These are phyloP conservation scores for Eudyptes chrysolophus DNA, from an alignment of 2,113 vertebrate species.

Conservation along the genomic window DNA sequence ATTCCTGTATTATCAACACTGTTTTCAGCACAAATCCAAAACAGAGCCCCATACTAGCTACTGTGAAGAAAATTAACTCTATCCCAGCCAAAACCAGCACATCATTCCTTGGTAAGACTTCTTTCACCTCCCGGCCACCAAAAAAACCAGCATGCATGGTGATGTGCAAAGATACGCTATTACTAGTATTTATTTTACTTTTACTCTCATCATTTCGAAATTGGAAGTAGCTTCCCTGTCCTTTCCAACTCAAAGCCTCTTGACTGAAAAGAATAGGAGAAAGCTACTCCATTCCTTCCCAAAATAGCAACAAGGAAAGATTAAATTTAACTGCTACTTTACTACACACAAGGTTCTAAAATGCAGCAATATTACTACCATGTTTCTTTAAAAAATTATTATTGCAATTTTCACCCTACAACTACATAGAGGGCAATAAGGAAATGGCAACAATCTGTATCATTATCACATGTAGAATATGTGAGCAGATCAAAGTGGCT, in stretches of 20 bases:
- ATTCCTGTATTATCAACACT: too few species aligned
- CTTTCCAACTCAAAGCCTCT: neutral
- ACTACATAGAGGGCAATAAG: neutral
- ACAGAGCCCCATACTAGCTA: too few species aligned
- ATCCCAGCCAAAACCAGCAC: too few species aligned
- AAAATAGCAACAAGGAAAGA: neutral
- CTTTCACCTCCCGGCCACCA: neutral
- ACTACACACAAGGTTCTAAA: neutral
- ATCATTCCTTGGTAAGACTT: neutral
- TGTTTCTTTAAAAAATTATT: neutral
- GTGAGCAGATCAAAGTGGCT: neutral
- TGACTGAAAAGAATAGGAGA: neutral
- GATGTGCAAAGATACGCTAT: neutral
- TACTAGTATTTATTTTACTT: neutral
- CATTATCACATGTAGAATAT: neutral
- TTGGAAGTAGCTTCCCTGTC: rapidly evolving
- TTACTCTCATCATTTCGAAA: neutral
- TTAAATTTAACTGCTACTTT: neutral
- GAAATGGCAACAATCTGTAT: neutral
- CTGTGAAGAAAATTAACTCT: too few species aligned
- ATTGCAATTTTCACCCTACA: neutral
- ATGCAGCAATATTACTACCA: neutral
- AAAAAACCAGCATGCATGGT: neutral
- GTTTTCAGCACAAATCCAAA: too few species aligned
- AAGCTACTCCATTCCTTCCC: neutral